These are phyloP conservation scores for Lasioglossum leucozonium DNA, from an alignment of 2,888 invertebrate species.

Conservation along the genomic window DNA sequence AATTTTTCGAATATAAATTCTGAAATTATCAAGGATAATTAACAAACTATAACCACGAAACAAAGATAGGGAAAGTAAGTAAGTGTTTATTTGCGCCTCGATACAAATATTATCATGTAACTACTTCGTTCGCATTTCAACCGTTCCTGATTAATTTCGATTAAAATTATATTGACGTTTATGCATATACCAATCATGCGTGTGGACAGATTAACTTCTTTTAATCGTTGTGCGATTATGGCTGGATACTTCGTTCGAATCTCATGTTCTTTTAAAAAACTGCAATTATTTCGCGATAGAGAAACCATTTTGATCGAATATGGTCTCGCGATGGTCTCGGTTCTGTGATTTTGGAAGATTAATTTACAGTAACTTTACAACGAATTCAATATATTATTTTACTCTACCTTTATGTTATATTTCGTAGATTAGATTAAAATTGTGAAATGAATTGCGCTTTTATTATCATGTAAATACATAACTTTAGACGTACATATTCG, in stretches of 20 bases:
- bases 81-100: constrained; percentile 5
- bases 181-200: neutral
- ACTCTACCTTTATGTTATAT: neutral
- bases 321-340: neutral
- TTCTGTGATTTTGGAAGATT: neutral
- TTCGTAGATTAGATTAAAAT: neutral
- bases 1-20: constrained; percentile 46
- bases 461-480: neutral
- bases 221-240: neutral
- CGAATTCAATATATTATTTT: neutral
- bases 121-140: neutral
- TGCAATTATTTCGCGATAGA: neutral
- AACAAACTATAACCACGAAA: neutral
- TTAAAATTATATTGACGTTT: constrained; percentile 1
- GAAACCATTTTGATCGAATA: neutral
- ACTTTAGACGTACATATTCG: constrained; percentile 6
- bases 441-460: neutral
- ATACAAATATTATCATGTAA: constrained; percentile 26
- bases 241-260: neutral
- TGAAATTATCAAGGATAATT: constrained; percentile 34
- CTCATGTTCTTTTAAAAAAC: neutral
- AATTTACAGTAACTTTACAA: neutral
- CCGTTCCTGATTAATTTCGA: neutral
- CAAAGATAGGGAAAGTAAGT: neutral
- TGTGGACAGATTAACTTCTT: neutral